Base-by-base conservation (phyloP, 1,140 invertebrate genomes). In the Drosophila lini region DNA sequence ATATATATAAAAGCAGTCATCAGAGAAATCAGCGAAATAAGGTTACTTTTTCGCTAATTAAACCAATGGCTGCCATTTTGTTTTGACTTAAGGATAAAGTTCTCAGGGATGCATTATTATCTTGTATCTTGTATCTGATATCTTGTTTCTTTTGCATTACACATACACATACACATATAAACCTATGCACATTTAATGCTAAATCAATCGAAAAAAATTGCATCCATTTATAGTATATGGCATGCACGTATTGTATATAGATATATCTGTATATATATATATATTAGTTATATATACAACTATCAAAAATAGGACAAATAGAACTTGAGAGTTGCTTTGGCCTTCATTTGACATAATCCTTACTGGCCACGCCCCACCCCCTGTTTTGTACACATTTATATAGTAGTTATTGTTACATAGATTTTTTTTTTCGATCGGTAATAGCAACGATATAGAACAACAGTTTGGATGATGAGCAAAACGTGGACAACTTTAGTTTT, bases 241-340 rank as follows among this genome's bases (percentile, higher is more conserved):
- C 59, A 64, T 75, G 52, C 53, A 78, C 22, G 11, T 67, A 19
- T 50, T 48, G 28, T 45, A 22, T 48, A 16, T 53, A 50, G 36
- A n/a, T 36, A n/a, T 76, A 36, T 76, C 40, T 68, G 10, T 48
- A 31, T 73, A 47, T 56, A 41, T 73, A 75, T 63, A 65, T 57
- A 25, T 53, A 36, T 36, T 71, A 47, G 41, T 42, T 63, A 58
- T 76, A 70, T 86, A 82, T 71, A 79, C 80, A 76, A 82, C 82
- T 85, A 85, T 85, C 82, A 85, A 88, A 85, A 85, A 85, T 85
- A 85, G 79, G 80, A 88, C 74, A 81, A 86, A 85, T 73, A 68
- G 64, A 85, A 88, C 61, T 70, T 45, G 48, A 64, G 63, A 56
- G 42, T 53, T 74, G 25, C 22, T 28, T 45, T 61, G 68, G 56